Evolutionary conservation across 2,888 invertebrate genomes (phyloP), one percentile per base, ranked within the genome.

Genomic region (Andrena trimmerana): DNA sequence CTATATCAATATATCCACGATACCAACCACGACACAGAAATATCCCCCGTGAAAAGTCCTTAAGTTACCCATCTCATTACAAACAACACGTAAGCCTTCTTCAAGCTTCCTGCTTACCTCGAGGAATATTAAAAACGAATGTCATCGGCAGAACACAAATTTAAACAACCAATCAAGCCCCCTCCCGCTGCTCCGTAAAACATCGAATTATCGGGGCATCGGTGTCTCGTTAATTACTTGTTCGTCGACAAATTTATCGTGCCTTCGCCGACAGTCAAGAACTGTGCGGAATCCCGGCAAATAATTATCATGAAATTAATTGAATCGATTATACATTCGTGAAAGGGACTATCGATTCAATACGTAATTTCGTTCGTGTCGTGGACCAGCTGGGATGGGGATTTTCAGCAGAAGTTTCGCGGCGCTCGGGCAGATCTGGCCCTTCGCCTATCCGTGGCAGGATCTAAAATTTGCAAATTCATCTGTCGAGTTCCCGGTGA

Each of bases 311-410:
- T n/a, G 73, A 73, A 63, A 73, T 63, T 63, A 79, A 81, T 81
- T 63, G 67, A 79, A 79, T 79, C 80, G 52, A 73, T 79, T 81
- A 81, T 81, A 73, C 67, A 79, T 79, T 81, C 79, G 67, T 73
- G 67, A 78, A 81, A 68, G 20, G 62, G 80, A 81, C 72, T 81
- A 81, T 81, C 73, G 81, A 79, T 81, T 79, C 60, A 16, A 27
- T 27, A 16, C 10, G 24, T 52, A 59, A 33, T 81, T 66, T 54
- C 52, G 31, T 60, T 42, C 65, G 54, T 48, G 50, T 48, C 57
- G 20, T 10, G 65, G 31, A 42, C 31, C 16, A 33, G 31, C 42
- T 13, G n/a, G 16, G 31, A 10, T 24, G 57, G 67, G 33, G 33
- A 70, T 78, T 79, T 72, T 62, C 10, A 2, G 4, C 16, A 29